A percentile compares a stretch with the other conserved stretches of the same genome.
phyloP scores from a whole-genome alignment of 2,888 invertebrate species.

The Calameuta filiformis region DNA sequence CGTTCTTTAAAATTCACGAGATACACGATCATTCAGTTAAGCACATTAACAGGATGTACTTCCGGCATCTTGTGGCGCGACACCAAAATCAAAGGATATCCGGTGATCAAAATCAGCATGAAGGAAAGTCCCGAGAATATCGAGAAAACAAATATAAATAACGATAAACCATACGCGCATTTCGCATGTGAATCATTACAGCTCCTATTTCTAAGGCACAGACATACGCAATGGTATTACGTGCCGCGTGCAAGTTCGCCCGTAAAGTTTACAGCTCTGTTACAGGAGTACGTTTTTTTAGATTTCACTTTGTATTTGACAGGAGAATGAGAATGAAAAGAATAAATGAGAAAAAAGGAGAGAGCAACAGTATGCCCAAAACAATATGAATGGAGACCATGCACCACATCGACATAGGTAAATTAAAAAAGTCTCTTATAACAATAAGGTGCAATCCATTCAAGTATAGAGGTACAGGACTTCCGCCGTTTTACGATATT shows the following conservation, averaged over 20 bases:
- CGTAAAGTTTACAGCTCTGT: background rate
- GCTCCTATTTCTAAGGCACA: conserved; percentile 37
- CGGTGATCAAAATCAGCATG: background rate
- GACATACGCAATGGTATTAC: conserved; percentile 26
- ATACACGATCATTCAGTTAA: background rate
- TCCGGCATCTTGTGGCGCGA: background rate
- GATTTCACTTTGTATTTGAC: background rate
- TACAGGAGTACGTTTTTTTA: background rate
- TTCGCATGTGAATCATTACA: background rate
- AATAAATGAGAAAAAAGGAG: background rate
- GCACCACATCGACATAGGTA: conserved; percentile 10
- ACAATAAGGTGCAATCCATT: background rate
- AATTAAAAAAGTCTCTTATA: background rate
- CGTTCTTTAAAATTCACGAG: background rate
- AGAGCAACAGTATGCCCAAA: background rate
- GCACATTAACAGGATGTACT: background rate
- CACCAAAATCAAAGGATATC: background rate
- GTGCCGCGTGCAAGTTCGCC: conserved; percentile 24
- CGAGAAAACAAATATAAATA: background rate
- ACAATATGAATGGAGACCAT: conserved; percentile 15
- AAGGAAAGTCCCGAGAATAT: background rate
- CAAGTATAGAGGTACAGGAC: conserved; percentile 37
- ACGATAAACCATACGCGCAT: background rate
- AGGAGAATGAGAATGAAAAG: background rate
- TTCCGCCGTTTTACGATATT: conserved; percentile 45